A percentile compares a stretch with the other conserved stretches of the same genome.
phyloP scores from a whole-genome alignment of 2,888 invertebrate genomes.

The Parnassius glacialis region DNA sequence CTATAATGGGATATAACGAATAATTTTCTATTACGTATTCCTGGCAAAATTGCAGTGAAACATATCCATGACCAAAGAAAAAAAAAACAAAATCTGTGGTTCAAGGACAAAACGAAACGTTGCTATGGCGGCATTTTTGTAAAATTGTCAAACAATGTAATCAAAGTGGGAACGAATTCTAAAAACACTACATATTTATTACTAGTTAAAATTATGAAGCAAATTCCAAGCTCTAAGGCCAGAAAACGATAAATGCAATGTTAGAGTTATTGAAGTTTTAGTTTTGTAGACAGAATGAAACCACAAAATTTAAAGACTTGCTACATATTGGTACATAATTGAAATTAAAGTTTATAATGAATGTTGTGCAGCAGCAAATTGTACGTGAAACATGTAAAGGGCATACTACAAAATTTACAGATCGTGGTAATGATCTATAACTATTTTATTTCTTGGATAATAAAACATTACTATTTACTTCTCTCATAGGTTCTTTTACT shows the following conservation, averaged over 20 bases:
- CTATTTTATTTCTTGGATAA: neutral
- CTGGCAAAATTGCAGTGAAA: too few species aligned
- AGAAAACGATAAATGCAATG: constrained; percentile 30
- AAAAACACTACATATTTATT: too few species aligned
- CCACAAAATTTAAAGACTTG: constrained; percentile 4
- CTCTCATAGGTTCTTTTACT: too few species aligned
- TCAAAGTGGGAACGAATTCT: too few species aligned
- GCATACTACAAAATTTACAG: constrained; percentile 35
- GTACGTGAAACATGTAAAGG: constrained; percentile 41
- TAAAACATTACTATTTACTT: neutral
- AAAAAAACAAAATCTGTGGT: too few species aligned
- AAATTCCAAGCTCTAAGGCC: constrained; percentile 10
- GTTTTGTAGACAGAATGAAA: constrained; percentile 23
- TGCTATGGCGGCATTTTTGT: constrained; percentile 66
- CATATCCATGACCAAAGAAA: too few species aligned
- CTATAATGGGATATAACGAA: too few species aligned
- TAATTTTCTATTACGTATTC: too few species aligned
- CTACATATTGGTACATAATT: neutral
- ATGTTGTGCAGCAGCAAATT: constrained; percentile 40
- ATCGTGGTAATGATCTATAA: constrained; percentile 31
- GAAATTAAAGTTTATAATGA: constrained; percentile 37
- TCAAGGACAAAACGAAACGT: constrained; percentile 34
- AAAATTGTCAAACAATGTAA: constrained; percentile 14
- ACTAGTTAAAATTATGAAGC: constrained; percentile 17
- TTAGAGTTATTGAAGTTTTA: neutral